Percentiles rank a stretch among this genome's conserved stretches.
Evolutionary conservation across 2,797 vertebrate genomes (phyloP).

Genomic region (Siniperca obscura): DNA sequence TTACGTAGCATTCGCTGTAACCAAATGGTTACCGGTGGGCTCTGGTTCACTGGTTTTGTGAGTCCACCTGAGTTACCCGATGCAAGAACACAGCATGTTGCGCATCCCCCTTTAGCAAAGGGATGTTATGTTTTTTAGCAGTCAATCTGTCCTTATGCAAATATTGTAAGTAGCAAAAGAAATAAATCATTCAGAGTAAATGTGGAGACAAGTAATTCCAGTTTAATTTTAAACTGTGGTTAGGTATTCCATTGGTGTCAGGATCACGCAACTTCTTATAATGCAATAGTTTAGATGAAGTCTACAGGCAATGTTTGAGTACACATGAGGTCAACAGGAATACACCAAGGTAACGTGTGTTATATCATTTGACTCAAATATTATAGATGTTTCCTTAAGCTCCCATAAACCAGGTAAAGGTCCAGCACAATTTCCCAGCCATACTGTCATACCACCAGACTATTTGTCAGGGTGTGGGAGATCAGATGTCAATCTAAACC

Average conservation of each 20-base stretch:
- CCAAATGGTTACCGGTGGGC: too few species aligned
- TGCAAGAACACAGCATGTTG: neutral
- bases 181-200: neutral
- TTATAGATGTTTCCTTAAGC: neutral
- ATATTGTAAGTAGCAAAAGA: neutral
- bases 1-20: neutral
- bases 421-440: neutral
- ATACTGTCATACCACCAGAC: neutral
- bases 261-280: neutral
- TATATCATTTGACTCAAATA: slow-evolving; percentile 56
- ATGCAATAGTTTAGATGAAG: neutral
- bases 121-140: neutral
- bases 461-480: neutral
- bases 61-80: neutral
- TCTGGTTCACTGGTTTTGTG: neutral
- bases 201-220: neutral
- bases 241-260: neutral
- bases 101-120: neutral
- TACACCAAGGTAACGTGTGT: slow-evolving; percentile 14
- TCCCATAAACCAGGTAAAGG: neutral
- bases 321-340: neutral
- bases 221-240: neutral
- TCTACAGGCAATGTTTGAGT: slow-evolving; percentile 6
- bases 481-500: neutral
- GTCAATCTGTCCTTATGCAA: accelerated